phyloP scores from a whole-genome alignment of 53 echinoderm and acorn worm genomes.

The Holothuria leucospilota region DNA sequence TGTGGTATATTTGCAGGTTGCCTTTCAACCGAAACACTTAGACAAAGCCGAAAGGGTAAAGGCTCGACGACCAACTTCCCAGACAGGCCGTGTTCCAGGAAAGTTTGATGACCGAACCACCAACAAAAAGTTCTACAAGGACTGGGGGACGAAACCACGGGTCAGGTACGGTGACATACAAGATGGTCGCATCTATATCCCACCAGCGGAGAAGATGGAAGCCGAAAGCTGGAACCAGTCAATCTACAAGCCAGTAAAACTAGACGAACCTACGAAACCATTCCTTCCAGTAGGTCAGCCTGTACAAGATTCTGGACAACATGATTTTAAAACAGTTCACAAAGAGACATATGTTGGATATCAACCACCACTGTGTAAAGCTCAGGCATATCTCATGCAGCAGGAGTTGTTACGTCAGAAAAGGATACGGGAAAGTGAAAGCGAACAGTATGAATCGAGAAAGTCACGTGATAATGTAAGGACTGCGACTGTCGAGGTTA shows the following conservation, averaged over 20 bases:
- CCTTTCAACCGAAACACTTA: slow-evolving; percentile 75
- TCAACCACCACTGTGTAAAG: slow-evolving; percentile 76
- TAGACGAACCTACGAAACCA: slow-evolving; percentile 64
- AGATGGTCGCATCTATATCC: slow-evolving; percentile 81
- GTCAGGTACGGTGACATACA: slow-evolving; percentile 91
- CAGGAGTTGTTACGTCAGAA: slow-evolving; percentile 65
- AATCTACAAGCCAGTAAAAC: slow-evolving; percentile 54
- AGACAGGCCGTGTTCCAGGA: slow-evolving; percentile 68
- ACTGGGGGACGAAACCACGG: slow-evolving; percentile 91
- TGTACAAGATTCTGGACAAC: slow-evolving; percentile 55
- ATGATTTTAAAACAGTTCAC: slow-evolving; percentile 91
- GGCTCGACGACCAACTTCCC: slow-evolving; percentile 69
- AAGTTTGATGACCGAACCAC: slow-evolving; percentile 94
- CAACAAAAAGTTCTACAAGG: slow-evolving; percentile 88
- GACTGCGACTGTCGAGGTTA: too few species aligned
- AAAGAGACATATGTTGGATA: slow-evolving; percentile 83
- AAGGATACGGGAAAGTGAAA: not conserved
- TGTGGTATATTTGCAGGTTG: slow-evolving; percentile 59
- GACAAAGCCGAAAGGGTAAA: slow-evolving; percentile 49
- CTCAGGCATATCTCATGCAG: slow-evolving; percentile 81
- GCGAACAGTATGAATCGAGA: not conserved
- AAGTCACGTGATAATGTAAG: too few species aligned
- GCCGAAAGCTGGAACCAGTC: slow-evolving; percentile 71
- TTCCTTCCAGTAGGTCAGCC: slow-evolving; percentile 66
- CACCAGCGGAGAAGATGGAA: slow-evolving; percentile 77